These are phyloP conservation scores for Norana najaformis DNA, from an alignment of 2,888 invertebrate species.

Conservation along the genomic window DNA sequence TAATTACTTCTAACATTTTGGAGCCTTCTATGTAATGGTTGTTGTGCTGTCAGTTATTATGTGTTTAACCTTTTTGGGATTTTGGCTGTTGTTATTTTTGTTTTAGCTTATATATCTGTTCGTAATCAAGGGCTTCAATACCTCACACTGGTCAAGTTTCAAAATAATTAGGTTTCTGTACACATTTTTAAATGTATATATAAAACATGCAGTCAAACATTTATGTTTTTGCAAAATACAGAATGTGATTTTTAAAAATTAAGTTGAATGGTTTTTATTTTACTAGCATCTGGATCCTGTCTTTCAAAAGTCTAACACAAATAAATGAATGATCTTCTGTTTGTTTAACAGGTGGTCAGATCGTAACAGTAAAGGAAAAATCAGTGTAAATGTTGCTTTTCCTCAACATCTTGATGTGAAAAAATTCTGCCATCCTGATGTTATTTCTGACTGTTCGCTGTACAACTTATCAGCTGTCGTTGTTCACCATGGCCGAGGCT, in stretches of 20 bases:
- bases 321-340: neutral
- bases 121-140: neutral
- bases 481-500: conserved; percentile 61
- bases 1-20: conserved; percentile 38
- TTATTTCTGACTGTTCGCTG: conserved; percentile 33
- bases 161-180: neutral
- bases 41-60: no score
- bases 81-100: no score
- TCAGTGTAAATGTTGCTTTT: conserved; percentile 58
- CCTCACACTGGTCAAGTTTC: no score
- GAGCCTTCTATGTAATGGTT: no score
- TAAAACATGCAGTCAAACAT: neutral
- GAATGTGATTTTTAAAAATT: neutral
- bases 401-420: conserved; percentile 54
- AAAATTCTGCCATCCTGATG: conserved; percentile 50
- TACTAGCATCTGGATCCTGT: neutral
- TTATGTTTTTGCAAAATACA: neutral
- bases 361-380: conserved; percentile 57
- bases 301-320: neutral
- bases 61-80: no score
- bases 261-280: neutral
- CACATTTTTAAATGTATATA: neutral
- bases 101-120: no score
- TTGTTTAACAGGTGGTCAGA: conserved; percentile 57
- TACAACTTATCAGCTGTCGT: conserved; percentile 58